Conservation (phyloP, 1,140 invertebrate genomes). For the Orussus abietinus region DNA sequence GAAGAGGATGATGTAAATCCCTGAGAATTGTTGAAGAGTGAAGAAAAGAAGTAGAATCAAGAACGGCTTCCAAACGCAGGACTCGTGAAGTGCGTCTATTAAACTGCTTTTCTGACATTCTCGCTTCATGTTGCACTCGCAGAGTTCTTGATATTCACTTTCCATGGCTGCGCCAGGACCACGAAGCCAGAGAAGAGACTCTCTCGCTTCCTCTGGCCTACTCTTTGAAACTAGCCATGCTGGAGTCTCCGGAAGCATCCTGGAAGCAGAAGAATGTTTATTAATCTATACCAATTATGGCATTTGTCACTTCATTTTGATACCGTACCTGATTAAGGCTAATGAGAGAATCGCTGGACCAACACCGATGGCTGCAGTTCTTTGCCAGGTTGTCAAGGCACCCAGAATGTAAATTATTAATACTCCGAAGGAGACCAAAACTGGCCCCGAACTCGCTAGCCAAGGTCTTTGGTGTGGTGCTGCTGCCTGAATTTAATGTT, state of each 20-base stretch:
- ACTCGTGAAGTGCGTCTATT: constrained; percentile 21
- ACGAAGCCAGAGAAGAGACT: constrained; percentile 64
- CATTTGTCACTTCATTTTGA: no score
- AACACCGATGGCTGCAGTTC: constrained; percentile 60
- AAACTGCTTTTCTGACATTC: constrained; percentile 17
- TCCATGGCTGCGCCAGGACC: constrained; percentile 48
- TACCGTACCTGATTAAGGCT: constrained; percentile 37
- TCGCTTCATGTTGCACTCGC: constrained; percentile 19
- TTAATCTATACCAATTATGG: neutral
- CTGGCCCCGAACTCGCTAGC: constrained; percentile 55
- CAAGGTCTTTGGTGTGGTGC: constrained; percentile 45
- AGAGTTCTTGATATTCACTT: constrained; percentile 29
- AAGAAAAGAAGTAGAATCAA: constrained; percentile 62
- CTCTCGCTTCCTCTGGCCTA: constrained; percentile 59
- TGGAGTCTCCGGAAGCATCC: constrained; percentile 66
- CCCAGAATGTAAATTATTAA: constrained; percentile 63
- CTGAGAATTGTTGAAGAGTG: constrained; percentile 66
- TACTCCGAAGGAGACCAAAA: constrained; percentile 63
- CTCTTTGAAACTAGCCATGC: constrained; percentile 63
- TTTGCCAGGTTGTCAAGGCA: constrained; percentile 61
- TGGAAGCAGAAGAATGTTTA: constrained; percentile 15
- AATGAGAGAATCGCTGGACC: constrained; percentile 56
- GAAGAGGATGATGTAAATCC: constrained; percentile 74
- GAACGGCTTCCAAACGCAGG: constrained; percentile 62
- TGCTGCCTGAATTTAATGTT: constrained; percentile 38